Conservation (phyloP, 2,797 vertebrate species). For the Champsocephalus gunnari region DNA sequence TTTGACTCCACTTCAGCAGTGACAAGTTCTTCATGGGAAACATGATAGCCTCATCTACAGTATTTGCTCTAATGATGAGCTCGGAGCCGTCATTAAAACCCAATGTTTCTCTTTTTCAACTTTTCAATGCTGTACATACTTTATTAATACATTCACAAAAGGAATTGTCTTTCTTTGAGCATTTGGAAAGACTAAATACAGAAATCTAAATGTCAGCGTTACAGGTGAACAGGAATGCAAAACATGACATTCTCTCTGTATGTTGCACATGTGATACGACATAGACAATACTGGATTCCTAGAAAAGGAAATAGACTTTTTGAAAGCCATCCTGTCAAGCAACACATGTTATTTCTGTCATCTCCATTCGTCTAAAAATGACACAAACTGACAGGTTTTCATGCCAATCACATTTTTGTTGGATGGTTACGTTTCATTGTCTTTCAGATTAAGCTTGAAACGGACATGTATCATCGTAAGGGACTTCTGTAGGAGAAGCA, state of each 20-base stretch:
- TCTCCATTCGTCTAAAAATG: not conserved
- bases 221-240: not conserved
- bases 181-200: not conserved
- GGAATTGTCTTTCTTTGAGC: not conserved
- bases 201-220: not conserved
- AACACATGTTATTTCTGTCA: slow-evolving; percentile 47
- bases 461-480: too few relatives aligned
- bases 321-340: slow-evolving; percentile 29
- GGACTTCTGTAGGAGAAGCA: too few relatives aligned
- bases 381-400: too few relatives aligned
- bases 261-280: not conserved
- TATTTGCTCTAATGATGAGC: slow-evolving; percentile 24
- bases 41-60: slow-evolving; percentile 18
- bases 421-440: too few relatives aligned
- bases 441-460: too few relatives aligned
- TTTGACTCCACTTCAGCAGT: slow-evolving; percentile 45
- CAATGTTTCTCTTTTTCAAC: slow-evolving; percentile 10
- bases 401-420: too few relatives aligned
- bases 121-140: slow-evolving; percentile 1
- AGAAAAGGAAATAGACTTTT: slow-evolving; percentile 37
- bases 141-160: slow-evolving; percentile 4
- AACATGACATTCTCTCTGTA: not conserved
- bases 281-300: slow-evolving; percentile 2
- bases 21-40: slow-evolving; percentile 36
- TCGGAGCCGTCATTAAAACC: slow-evolving; percentile 19